These are phyloP conservation scores for Hydrolagus affinis DNA, from an alignment of 2,113 vertebrate genomes.

Conservation along the genomic window DNA sequence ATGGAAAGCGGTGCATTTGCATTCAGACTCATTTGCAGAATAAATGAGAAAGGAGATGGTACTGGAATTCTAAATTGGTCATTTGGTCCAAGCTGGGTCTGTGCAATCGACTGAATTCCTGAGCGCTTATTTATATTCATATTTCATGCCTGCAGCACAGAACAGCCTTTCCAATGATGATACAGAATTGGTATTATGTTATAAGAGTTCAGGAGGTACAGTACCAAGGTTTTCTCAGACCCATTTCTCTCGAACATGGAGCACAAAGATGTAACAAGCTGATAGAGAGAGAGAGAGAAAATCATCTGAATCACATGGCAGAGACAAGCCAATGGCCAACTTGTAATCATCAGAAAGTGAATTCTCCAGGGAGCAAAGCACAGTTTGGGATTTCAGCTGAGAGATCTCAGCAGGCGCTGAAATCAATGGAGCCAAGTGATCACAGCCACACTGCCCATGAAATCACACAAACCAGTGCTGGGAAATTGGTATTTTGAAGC, in stretches of 20 bases:
- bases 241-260: background rate
- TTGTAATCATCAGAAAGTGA: background rate
- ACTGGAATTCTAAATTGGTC: background rate
- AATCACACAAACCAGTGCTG: background rate
- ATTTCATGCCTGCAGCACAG: background rate
- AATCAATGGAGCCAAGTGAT: slow-evolving; percentile 3
- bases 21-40: background rate
- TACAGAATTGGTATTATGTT: too few relatives aligned
- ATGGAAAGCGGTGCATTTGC: background rate
- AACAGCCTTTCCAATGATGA: background rate
- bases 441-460: background rate
- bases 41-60: background rate
- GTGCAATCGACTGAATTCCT: background rate
- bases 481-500: background rate
- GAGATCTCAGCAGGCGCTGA: background rate
- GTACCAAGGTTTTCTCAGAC: background rate
- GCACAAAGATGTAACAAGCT: background rate
- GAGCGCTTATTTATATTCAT: background rate
- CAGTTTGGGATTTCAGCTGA: background rate
- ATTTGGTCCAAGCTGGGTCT: background rate
- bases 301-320: background rate
- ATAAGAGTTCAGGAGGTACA: background rate
- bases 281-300: background rate
- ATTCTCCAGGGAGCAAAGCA: background rate
- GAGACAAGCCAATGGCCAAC: background rate